phyloP scores from a whole-genome alignment of 1,140 invertebrate species.

The Hycleus phaleratus region DNA sequence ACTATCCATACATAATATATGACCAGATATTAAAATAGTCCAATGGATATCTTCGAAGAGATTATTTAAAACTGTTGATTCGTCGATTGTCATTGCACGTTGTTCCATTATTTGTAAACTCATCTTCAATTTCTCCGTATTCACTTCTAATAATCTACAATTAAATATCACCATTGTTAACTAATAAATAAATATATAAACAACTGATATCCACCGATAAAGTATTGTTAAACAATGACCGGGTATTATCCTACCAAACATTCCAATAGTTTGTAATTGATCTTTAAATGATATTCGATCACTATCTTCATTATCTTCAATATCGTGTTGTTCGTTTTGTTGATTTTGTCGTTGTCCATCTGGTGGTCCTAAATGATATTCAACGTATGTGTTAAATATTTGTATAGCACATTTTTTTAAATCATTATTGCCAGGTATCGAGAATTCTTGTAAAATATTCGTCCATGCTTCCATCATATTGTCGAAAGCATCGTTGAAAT shows the following conservation, averaged over 20 bases:
- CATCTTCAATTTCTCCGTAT: conserved; percentile 52
- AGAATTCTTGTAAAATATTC: conserved; percentile 52
- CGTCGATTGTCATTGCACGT: conserved; percentile 48
- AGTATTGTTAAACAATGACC: conserved; percentile 51
- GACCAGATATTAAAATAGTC: conserved; percentile 73
- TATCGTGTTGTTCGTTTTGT: conserved; percentile 47
- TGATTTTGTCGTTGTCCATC: conserved; percentile 59
- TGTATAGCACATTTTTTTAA: conserved; percentile 41
- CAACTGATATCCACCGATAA: conserved; percentile 26
- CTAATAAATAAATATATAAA: too few relatives aligned
- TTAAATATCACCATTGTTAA: background rate
- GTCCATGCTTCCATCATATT: conserved; percentile 76
- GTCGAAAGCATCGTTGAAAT: conserved; percentile 73
- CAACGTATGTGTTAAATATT: conserved; percentile 77
- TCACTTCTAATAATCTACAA: conserved; percentile 53
- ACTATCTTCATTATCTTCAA: conserved; percentile 61
- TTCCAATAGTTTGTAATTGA: conserved; percentile 59
- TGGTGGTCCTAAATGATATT: conserved; percentile 71
- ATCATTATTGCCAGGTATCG: conserved; percentile 40
- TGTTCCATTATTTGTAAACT: conserved; percentile 58
- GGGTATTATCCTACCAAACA: conserved; percentile 45
- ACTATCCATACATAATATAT: conserved; percentile 60
- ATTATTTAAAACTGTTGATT: conserved; percentile 48
- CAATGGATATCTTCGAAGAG: conserved; percentile 85
- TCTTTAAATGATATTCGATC: conserved; percentile 62